phyloP scores from a whole-genome alignment of 92 coral and sea anemone species.

The Epizoanthus fatuus region DNA sequence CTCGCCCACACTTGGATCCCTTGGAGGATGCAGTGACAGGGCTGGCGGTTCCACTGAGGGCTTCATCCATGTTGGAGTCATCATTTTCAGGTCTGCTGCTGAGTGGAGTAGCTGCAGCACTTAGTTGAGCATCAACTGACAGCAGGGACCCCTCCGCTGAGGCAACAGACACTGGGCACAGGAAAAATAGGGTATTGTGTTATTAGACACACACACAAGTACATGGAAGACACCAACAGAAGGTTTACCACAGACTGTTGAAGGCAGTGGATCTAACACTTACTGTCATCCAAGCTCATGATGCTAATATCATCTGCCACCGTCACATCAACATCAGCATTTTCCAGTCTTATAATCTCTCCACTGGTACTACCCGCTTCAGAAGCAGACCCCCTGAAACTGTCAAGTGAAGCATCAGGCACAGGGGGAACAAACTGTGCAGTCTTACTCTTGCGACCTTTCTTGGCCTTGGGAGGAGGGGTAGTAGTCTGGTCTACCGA shows the following conservation, averaged over 20 bases:
- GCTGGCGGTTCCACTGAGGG: conserved; percentile 83
- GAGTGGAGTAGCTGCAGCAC: conserved; percentile 77
- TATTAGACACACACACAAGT: background rate
- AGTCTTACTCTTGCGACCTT: conserved; percentile 97
- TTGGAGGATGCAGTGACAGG: conserved; percentile 60
- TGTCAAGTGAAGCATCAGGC: conserved; percentile 80
- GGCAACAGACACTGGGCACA: conserved; percentile 84
- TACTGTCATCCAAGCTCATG: conserved; percentile 97
- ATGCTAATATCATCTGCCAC: conserved; percentile 95
- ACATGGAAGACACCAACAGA: too few species aligned
- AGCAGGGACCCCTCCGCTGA: conserved; percentile 86
- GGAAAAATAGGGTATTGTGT: background rate
- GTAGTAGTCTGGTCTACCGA: conserved; percentile 56
- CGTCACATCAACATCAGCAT: conserved; percentile 69
- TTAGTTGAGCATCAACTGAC: conserved; percentile 70
- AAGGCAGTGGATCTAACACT: conserved; percentile 13
- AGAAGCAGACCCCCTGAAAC: conserved; percentile 83
- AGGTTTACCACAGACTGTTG: background rate
- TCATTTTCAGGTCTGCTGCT: conserved; percentile 81
- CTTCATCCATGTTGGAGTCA: conserved; percentile 76
- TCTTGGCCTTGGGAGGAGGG: conserved; percentile 91
- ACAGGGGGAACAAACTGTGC: conserved; percentile 90
- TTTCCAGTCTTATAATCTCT: conserved; percentile 79
- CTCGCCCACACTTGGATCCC: conserved; percentile 84
- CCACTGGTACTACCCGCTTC: conserved; percentile 95